Base-by-base conservation (phyloP, 2,888 invertebrate genomes). In the Phortica magna region DNA sequence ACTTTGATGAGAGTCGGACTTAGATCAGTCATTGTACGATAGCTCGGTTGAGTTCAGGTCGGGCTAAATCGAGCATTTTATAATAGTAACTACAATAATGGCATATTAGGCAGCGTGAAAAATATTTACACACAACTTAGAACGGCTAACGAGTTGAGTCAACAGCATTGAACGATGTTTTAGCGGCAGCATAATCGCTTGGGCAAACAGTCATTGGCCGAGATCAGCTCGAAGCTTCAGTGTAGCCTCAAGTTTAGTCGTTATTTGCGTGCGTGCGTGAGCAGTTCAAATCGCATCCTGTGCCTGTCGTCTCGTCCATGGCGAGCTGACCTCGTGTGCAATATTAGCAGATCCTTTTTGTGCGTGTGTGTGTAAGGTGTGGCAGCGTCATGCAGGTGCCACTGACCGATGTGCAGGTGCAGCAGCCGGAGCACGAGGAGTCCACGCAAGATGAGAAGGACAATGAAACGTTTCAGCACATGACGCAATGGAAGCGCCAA, bases 401-500 rank as follows among this genome's bases (percentile, higher is more conserved):
- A 39, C 76, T 89, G 41, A 86, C 80, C 22, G 90, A 90, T 77
- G 86, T 90, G 9, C 88, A 87, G n/a, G 87, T 89, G 65, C 77
- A 83, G 7, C 82, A 81, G 65, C 31, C 31, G 3, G 91, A 90
- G 31, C 78, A 53, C 3, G 89, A 89, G 41, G 87, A 84, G 4
- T n/a, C 64, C 2, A 73, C 73, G 6, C 59, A 22, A 61, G 81
- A 75, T 10, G 83, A 84, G 2, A 87, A 84, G 65, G 90, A 89
- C 4, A 22, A 17, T 0, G 88, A 90, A 74, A 83, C 87, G 5
- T 84, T 86, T 31, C 76, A 87, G 0, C 81, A 89, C 7, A 87
- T 84, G 76, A 83, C 83, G 70, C 86, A 90, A 57, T 89, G 89
- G 90, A 90, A 88, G 77, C 85, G 87, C 0, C 91, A 91, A 73